Percentiles rank a stretch among this genome's conserved stretches.
phyloP scores from a whole-genome alignment of 1,140 invertebrate genomes.

The Orchesella cincta region DNA sequence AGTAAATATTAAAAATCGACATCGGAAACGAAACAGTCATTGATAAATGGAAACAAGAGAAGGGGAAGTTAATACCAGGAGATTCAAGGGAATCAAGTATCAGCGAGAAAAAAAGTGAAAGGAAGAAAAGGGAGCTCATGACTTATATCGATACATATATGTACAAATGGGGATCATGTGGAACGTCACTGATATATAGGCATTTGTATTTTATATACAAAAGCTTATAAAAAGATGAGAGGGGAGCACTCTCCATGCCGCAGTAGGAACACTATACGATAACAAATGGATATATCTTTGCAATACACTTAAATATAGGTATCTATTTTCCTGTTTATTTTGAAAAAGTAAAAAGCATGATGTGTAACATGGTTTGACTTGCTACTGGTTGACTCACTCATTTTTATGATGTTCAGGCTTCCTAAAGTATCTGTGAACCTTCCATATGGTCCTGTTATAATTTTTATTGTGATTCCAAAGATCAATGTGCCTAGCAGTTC shows the following conservation, averaged over 20 bases:
- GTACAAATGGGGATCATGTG: not conserved
- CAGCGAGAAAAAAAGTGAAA: slow-evolving; percentile 6
- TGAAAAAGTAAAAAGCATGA: not conserved
- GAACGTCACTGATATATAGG: not conserved
- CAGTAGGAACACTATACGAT: not conserved
- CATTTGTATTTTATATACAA: not conserved
- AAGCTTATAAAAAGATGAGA: not conserved
- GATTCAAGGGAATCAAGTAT: slow-evolving; percentile 30
- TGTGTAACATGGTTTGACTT: not conserved
- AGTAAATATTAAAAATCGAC: slow-evolving; percentile 42
- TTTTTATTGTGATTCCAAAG: not conserved
- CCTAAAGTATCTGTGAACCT: not conserved
- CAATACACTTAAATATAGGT: not conserved
- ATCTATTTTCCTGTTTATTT: not conserved
- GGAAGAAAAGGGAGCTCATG: not conserved
- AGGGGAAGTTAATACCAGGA: slow-evolving; percentile 26
- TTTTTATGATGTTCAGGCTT: not conserved
- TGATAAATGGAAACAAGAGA: slow-evolving; percentile 39
- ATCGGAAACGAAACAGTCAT: slow-evolving; percentile 38
- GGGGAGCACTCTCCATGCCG: not conserved
- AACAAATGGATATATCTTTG: no score
- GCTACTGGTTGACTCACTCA: not conserved
- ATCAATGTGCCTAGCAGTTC: not conserved
- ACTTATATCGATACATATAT: not conserved
- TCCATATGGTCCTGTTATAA: not conserved